These are phyloP conservation scores for Amia ocellicauda DNA, from an alignment of 2,113 vertebrate species.

Conservation along the genomic window DNA sequence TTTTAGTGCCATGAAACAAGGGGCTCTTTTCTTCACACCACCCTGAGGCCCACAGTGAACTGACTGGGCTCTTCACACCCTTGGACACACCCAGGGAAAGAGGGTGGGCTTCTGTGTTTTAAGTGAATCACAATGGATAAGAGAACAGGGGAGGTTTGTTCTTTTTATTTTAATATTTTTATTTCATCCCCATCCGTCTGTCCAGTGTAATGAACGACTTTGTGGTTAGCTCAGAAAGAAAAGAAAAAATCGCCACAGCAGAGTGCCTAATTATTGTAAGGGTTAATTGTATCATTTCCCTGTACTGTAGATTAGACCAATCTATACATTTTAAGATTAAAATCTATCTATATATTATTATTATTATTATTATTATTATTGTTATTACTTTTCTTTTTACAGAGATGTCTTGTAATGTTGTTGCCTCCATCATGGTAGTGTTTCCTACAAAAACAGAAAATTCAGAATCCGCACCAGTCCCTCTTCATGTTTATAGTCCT, in stretches of 20 bases:
- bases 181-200: slow-evolving; percentile 27
- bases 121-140: too few relatives aligned
- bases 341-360: slow-evolving; percentile 60
- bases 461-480: slow-evolving; percentile 40
- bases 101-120: neutral
- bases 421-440: slow-evolving; percentile 27
- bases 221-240: slow-evolving; percentile 15
- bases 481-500: slow-evolving; percentile 33
- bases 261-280: slow-evolving; percentile 9
- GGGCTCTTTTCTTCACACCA: too few relatives aligned
- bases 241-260: slow-evolving; percentile 1
- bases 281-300: slow-evolving; percentile 21
- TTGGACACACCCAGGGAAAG: too few relatives aligned
- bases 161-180: too few relatives aligned
- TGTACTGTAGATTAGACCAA: slow-evolving; percentile 40
- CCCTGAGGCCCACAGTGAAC: too few relatives aligned
- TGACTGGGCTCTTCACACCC: too few relatives aligned
- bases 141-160: neutral
- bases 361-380: slow-evolving; percentile 39
- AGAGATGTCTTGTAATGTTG: slow-evolving; percentile 17
- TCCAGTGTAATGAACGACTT: slow-evolving; percentile 37
- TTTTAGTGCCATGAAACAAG: slow-evolving; percentile 30
- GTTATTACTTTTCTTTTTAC: slow-evolving; percentile 21
- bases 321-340: slow-evolving; percentile 51
- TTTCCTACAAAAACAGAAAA: too few relatives aligned